Percentiles rank a stretch among this genome's conserved stretches.
phyloP scores from a whole-genome alignment of 1,140 invertebrate genomes.

The Drosophila albomicans region DNA sequence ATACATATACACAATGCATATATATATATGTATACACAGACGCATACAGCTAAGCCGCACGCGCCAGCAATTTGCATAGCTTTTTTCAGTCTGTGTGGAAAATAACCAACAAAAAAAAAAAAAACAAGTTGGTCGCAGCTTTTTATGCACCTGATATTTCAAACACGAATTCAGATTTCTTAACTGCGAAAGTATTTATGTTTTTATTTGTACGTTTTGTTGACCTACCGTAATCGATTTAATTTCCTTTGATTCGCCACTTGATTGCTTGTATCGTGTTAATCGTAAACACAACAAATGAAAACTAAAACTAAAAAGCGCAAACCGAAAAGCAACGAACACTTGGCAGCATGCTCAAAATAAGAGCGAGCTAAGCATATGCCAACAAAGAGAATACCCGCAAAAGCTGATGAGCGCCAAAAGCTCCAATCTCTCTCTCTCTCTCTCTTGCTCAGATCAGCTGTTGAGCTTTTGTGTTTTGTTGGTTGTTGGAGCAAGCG shows the following conservation, averaged over 20 bases:
- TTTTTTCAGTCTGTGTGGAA: slow-evolving; percentile 33
- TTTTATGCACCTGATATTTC: slow-evolving; percentile 1
- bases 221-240: slow-evolving; percentile 4
- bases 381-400: neutral
- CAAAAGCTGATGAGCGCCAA: slow-evolving; percentile 31
- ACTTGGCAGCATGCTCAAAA: neutral
- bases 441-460: slow-evolving; percentile 23
- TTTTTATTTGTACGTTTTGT: neutral
- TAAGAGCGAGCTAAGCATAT: neutral
- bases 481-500: slow-evolving; percentile 1
- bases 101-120: slow-evolving; percentile 17
- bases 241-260: neutral
- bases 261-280: slow-evolving; percentile 8
- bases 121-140: neutral
- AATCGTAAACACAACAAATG: slow-evolving; percentile 40
- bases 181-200: slow-evolving; percentile 2
- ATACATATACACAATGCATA: slow-evolving; percentile 21
- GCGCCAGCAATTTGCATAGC: slow-evolving; percentile 45
- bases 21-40: neutral
- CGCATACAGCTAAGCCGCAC: slow-evolving; percentile 27
- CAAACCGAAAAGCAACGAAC: slow-evolving; percentile 1
- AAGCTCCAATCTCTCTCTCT: slow-evolving; percentile 13
- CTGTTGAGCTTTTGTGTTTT: slow-evolving; percentile 30
- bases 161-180: neutral
- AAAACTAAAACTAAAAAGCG: slow-evolving; percentile 36